A percentile compares a stretch with the other conserved stretches of the same genome.
Evolutionary conservation across 2,797 vertebrate species (phyloP).

Genomic region (Carapus acus): DNA sequence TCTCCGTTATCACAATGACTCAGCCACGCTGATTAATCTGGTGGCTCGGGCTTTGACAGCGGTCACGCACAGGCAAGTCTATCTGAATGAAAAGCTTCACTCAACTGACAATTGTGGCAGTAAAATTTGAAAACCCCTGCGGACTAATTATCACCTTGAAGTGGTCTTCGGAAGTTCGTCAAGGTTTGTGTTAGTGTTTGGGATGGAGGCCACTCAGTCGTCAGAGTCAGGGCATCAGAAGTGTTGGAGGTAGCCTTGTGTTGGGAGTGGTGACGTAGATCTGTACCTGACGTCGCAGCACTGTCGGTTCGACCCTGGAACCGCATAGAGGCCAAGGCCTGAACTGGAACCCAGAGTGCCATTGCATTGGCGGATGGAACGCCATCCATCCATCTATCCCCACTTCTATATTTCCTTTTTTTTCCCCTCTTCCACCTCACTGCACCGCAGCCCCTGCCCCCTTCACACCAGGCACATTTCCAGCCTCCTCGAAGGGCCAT

Average conservation of each 20-base stretch:
- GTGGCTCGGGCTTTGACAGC: slow-evolving; percentile 23
- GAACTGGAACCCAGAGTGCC: slow-evolving; percentile 1
- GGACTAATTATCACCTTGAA: background rate
- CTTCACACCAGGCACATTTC: slow-evolving; percentile 74
- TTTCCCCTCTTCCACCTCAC: slow-evolving; percentile 20
- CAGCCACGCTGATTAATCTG: slow-evolving; percentile 53
- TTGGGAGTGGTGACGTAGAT: slow-evolving; percentile 56
- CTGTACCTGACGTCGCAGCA: slow-evolving; percentile 41
- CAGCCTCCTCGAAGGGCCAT: slow-evolving; percentile 64
- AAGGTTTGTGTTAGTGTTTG: slow-evolving; percentile 27
- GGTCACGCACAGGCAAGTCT: slow-evolving; percentile 1
- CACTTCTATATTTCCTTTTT: slow-evolving; percentile 28
- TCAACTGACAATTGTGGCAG: slow-evolving; percentile 3
- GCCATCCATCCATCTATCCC: slow-evolving; percentile 25
- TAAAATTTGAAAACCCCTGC: background rate
- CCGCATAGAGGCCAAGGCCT: slow-evolving; percentile 20
- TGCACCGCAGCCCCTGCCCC: slow-evolving; percentile 46
- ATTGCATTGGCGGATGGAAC: slow-evolving; percentile 17
- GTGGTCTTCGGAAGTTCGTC: slow-evolving; percentile 18
- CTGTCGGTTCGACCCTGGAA: slow-evolving; percentile 43
- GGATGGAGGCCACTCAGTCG: slow-evolving; percentile 44
- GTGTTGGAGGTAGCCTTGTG: slow-evolving; percentile 45
- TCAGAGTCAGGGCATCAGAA: slow-evolving; percentile 53
- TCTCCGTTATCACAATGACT: slow-evolving; percentile 65
- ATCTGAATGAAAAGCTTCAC: slow-evolving; percentile 18